Percentiles rank a stretch among this genome's conserved stretches.
phyloP scores from a whole-genome alignment of 2,888 invertebrate species.

The Schizaphis graminum region DNA sequence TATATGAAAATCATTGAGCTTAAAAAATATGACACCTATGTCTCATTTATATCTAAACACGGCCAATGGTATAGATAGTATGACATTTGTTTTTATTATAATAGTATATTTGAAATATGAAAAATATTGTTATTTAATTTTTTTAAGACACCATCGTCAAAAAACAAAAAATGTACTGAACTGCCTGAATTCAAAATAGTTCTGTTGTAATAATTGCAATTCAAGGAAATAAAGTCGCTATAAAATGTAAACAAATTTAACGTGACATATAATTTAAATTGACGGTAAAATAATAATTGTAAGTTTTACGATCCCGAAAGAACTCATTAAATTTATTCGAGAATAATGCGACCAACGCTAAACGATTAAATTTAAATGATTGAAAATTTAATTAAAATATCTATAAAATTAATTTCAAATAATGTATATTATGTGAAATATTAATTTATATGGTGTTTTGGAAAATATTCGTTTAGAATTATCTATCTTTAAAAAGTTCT shows the following conservation, averaged over 20 bases:
- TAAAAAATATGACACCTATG: background rate
- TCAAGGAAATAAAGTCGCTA: background rate
- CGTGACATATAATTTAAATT: background rate
- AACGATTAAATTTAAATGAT: background rate
- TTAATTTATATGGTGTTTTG: background rate
- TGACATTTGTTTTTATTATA: background rate
- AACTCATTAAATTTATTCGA: background rate
- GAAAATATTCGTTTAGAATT: background rate
- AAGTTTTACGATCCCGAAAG: background rate
- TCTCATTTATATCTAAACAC: background rate
- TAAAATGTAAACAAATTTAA: background rate
- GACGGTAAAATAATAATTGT: background rate
- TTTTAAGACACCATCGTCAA: background rate
- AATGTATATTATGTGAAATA: background rate
- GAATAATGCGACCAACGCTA: background rate
- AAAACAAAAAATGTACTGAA: background rate
- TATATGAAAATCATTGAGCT: background rate
- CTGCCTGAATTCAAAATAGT: background rate
- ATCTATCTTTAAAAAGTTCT: background rate
- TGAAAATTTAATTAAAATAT: background rate
- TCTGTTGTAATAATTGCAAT: background rate
- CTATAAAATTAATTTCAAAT: background rate
- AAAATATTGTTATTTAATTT: background rate
- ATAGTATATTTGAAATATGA: background rate
- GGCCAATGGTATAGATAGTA: background rate